Base-by-base conservation (phyloP, 2,113 vertebrate species). In the Paratilapia polleni region DNA sequence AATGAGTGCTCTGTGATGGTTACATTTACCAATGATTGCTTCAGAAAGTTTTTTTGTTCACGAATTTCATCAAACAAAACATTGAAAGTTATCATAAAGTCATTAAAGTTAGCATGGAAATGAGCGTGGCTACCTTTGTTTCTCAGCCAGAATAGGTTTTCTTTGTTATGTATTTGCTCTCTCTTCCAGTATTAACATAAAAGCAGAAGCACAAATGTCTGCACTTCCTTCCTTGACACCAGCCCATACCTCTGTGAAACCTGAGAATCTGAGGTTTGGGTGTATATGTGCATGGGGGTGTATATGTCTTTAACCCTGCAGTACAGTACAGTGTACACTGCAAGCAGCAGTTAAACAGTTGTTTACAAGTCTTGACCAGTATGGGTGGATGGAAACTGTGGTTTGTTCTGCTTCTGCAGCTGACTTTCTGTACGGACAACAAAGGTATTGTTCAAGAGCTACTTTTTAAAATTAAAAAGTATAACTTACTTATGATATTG, bases 201-300 rank as follows among this genome's bases (percentile, higher is more conserved):
- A n/a, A n/a, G n/a, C n/a, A n/a, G n/a, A n/a, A n/a, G n/a, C n/a
- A n/a, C n/a, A n/a, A n/a, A n/a, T n/a, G n/a, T n/a, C n/a, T n/a
- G n/a, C n/a, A n/a, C n/a, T n/a, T n/a, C n/a, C n/a, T n/a, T n/a
- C n/a, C n/a, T n/a, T n/a, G n/a, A n/a, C n/a, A n/a, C n/a, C n/a
- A n/a, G n/a, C n/a, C n/a, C n/a, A n/a, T n/a, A n/a, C 64, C 41
- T 70, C 41, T 12, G 64, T 20, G 41, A 70, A 24, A 47, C 38
- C 41, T 68, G 64, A 43, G 17, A 15, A 68, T 26, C 63, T 49
- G 64, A 49, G 41, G 64, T 70, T 28, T 47, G 38, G n/a, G 0
- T 17, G 14, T 26, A 0, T 43, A 8, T 26, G 63, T 43, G 22
- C 2, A 66, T 15, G 36, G n/a, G 12, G 0, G n/a, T 43, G n/a